phyloP scores from a whole-genome alignment of 2,113 vertebrate species.

The Emydura subglobosa region DNA sequence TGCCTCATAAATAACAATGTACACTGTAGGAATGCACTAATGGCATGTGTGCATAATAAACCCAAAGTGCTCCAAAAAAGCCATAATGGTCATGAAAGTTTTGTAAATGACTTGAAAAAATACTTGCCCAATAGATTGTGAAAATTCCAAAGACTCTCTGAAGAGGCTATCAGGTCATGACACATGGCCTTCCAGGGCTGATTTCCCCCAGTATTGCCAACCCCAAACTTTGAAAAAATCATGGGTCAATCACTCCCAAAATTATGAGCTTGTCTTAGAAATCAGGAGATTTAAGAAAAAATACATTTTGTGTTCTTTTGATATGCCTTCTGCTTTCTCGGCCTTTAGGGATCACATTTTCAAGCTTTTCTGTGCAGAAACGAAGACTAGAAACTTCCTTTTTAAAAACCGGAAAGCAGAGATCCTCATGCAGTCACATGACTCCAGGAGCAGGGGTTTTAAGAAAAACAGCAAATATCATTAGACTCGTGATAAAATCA shows the following conservation, averaged over 20 bases:
- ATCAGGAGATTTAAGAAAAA: constrained; percentile 32
- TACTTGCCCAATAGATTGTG: accelerated
- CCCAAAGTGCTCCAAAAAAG: background rate
- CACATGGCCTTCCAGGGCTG: background rate
- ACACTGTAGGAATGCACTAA: background rate
- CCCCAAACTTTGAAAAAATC: constrained; percentile 17
- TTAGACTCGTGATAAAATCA: constrained; percentile 15
- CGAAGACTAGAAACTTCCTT: constrained; percentile 27
- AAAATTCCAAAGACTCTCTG: background rate
- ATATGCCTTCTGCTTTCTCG: background rate
- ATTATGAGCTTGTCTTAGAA: constrained; percentile 45
- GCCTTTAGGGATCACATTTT: constrained; percentile 53
- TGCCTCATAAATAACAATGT: background rate
- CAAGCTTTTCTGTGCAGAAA: constrained; percentile 37
- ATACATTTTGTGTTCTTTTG: constrained; percentile 31
- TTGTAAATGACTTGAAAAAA: background rate
- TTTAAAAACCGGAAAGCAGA: constrained; percentile 34
- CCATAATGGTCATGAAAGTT: background rate
- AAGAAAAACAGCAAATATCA: background rate
- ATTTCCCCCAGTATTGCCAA: background rate
- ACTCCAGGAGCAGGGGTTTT: background rate
- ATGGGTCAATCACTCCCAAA: constrained; percentile 50
- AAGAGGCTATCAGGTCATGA: background rate
- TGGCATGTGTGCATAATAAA: background rate
- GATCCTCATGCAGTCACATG: constrained; percentile 45